Percentiles rank a stretch among this genome's conserved stretches.
Evolutionary conservation across 1,140 invertebrate species (phyloP).

Genomic region (Drosophila sproati): DNA sequence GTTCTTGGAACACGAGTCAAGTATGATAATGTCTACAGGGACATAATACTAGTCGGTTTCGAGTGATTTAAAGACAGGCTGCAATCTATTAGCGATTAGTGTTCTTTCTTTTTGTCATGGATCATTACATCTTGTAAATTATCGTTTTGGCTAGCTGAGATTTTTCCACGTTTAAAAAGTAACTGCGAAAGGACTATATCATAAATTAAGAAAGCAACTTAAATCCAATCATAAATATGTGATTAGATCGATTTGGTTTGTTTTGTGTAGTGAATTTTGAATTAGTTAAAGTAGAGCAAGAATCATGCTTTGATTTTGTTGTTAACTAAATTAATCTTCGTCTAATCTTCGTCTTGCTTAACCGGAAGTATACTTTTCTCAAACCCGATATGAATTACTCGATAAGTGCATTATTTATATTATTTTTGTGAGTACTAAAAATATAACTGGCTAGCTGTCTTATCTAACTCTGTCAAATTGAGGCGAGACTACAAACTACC

Average conservation of each 20-base stretch:
- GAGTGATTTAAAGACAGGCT: conserved; percentile 28
- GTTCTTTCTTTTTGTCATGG: neutral
- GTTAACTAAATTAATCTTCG: no score
- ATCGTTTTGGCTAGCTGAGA: conserved; percentile 14
- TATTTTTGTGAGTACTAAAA: neutral
- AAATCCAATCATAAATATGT: no score
- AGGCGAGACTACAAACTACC: conserved; percentile 33
- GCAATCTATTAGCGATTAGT: conserved; percentile 5
- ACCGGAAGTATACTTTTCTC: no score
- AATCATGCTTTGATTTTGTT: no score
- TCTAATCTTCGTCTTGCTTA: no score
- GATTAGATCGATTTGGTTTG: no score
- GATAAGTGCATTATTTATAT: no score
- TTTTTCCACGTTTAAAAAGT: conserved; percentile 3
- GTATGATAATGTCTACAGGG: neutral
- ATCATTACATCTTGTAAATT: conserved; percentile 17
- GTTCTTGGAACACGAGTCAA: conserved; percentile 17
- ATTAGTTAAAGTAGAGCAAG: no score
- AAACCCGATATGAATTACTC: no score
- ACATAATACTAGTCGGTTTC: neutral
- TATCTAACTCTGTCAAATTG: conserved; percentile 26
- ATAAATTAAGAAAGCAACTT: no score
- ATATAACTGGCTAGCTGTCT: neutral
- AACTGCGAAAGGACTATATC: neutral
- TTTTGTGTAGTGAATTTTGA: no score